phyloP scores from a whole-genome alignment of 2,113 vertebrate species.

The Oncorhynchus nerka region DNA sequence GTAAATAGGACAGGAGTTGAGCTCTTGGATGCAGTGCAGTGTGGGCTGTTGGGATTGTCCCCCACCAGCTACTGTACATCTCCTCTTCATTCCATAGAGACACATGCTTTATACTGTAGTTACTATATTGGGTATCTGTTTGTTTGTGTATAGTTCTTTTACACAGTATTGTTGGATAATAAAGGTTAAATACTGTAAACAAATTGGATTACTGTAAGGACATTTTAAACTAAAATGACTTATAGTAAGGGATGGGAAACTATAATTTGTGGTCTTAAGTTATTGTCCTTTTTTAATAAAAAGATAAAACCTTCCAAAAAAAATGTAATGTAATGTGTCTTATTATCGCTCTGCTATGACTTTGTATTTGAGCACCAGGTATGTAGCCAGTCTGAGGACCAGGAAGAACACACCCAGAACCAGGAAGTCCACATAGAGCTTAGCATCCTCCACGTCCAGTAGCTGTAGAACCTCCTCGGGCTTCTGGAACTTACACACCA shows the following conservation, averaged over 20 bases:
- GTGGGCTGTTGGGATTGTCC: conserved; percentile 23
- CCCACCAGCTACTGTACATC: conserved; percentile 21
- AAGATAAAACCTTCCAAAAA: conserved; percentile 35
- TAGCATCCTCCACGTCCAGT: conserved; percentile 91
- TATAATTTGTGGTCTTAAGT: conserved; percentile 12
- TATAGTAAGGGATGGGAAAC: conserved; percentile 3
- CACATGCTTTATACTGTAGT: conserved; percentile 53
- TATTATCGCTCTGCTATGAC: conserved; percentile 96
- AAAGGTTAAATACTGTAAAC: conserved; percentile 18
- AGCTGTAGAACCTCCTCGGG: conserved; percentile 88
- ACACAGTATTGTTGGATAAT: conserved; percentile 32
- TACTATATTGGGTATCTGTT: conserved; percentile 22
- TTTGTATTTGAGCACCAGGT: conserved; percentile 93
- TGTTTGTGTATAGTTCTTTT: conserved; percentile 30
- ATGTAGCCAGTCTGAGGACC: conserved; percentile 88
- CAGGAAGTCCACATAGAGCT: conserved; percentile 96
- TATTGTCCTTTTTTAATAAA: conserved; percentile 19
- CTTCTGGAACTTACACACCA: conserved; percentile 87
- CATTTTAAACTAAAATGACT: neutral
- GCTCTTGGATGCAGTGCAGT: neutral
- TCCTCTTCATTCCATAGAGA: conserved; percentile 30
- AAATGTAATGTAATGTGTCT: conserved; percentile 5
- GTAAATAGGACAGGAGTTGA: neutral
- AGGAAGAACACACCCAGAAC: conserved; percentile 94
- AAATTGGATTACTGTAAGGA: conserved; percentile 2